Percentiles rank a stretch among this genome's conserved stretches.
These are phyloP conservation scores for Cervus canadensis DNA, from an alignment of 2,113 vertebrate genomes.

Conservation along the genomic window DNA sequence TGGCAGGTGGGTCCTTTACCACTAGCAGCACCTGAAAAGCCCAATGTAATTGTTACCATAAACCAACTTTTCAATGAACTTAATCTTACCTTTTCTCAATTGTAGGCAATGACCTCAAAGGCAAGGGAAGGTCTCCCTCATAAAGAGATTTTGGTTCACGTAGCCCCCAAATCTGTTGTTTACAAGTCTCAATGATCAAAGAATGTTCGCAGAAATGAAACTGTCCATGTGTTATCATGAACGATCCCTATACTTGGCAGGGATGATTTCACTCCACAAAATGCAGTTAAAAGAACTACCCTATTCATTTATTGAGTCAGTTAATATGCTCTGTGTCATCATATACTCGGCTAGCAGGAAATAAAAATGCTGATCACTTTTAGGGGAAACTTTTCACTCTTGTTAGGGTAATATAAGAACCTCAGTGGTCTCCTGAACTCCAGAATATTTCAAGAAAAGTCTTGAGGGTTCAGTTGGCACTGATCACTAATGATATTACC, in stretches of 20 bases:
- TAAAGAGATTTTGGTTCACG: neutral
- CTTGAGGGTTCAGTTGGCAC: neutral
- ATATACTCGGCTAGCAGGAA: neutral
- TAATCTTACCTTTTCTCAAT: neutral
- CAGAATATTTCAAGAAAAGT: neutral
- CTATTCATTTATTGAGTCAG: neutral
- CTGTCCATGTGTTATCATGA: neutral
- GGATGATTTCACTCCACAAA: neutral
- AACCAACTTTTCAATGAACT: neutral
- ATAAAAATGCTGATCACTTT: neutral
- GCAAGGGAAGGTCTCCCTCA: neutral
- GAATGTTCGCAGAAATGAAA: neutral
- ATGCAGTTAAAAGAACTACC: neutral
- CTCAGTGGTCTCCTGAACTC: neutral
- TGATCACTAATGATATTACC: neutral
- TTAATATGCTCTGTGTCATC: neutral
- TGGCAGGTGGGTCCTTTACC: neutral
- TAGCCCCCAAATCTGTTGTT: neutral
- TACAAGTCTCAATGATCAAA: neutral
- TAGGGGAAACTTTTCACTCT: neutral
- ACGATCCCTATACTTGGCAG: neutral
- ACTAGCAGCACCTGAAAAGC: neutral
- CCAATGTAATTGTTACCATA: neutral
- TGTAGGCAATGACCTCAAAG: neutral
- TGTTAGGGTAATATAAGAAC: neutral